phyloP scores from a whole-genome alignment of 2,888 invertebrate genomes.

The Plebejus melissa region DNA sequence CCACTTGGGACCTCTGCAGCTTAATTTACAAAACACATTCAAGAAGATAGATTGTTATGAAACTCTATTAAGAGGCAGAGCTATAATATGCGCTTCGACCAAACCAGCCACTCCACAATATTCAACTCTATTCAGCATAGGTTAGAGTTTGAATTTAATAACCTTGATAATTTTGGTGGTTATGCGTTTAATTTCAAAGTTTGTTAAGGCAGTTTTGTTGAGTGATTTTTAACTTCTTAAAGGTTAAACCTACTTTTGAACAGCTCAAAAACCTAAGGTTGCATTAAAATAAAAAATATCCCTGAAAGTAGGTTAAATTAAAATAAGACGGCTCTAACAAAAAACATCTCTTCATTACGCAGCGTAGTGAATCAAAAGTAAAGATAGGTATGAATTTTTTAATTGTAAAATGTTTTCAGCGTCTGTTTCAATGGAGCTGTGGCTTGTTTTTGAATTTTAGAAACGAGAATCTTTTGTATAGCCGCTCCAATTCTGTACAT shows the following conservation, averaged over 20 bases:
- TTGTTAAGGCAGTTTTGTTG: background rate
- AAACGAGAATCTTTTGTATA: conserved; percentile 13
- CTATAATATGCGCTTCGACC: background rate
- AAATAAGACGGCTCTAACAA: background rate
- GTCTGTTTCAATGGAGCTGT: background rate
- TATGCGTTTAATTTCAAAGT: background rate
- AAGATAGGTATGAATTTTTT: conserved; percentile 11
- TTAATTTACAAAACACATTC: conserved; percentile 6
- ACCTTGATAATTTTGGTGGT: background rate
- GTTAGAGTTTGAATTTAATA: background rate
- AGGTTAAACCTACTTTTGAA: too few species aligned
- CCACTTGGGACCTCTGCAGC: background rate
- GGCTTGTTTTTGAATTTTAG: conserved; percentile 6
- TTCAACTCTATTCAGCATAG: background rate
- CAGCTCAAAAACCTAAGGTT: background rate
- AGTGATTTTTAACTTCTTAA: background rate
- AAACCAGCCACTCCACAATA: background rate
- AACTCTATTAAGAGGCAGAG: conserved; percentile 1
- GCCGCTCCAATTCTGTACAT: conserved; percentile 3
- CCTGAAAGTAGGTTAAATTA: background rate
- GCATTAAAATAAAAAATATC: background rate
- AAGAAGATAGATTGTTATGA: conserved; percentile 3
- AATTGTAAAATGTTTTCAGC: background rate
- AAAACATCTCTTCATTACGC: background rate
- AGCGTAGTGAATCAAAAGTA: background rate